A percentile compares a stretch with the other conserved stretches of the same genome.
Conservation (phyloP, 1,140 invertebrate genomes). For the Drosophila albomicans region DNA sequence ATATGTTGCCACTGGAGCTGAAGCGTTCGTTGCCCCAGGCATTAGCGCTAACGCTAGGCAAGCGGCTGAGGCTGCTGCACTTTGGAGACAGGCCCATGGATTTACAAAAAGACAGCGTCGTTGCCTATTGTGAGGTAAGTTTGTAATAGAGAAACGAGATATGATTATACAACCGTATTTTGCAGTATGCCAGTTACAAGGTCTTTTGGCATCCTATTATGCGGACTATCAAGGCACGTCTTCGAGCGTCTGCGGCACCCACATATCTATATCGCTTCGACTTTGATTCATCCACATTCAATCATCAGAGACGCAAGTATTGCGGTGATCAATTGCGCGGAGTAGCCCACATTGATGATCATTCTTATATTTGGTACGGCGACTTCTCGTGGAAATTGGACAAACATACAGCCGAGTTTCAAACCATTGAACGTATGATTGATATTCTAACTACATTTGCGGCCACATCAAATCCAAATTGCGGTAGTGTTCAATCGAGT, state of each 20-base stretch:
- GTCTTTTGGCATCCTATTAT: slow-evolving; percentile 85
- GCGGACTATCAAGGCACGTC: slow-evolving; percentile 59
- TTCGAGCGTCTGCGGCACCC: slow-evolving; percentile 50
- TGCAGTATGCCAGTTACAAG: slow-evolving; percentile 80
- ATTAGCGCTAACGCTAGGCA: slow-evolving; percentile 46
- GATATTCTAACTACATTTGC: slow-evolving; percentile 85
- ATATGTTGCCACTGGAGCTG: slow-evolving; percentile 58
- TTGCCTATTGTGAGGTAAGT: slow-evolving; percentile 69
- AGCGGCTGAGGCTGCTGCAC: slow-evolving; percentile 55
- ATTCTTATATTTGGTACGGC: slow-evolving; percentile 88
- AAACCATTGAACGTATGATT: slow-evolving; percentile 85
- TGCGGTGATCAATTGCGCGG: slow-evolving; percentile 83
- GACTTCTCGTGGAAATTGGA: slow-evolving; percentile 84
- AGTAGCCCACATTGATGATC: slow-evolving; percentile 88
- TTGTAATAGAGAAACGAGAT: background rate
- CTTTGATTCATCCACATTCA: slow-evolving; percentile 77
- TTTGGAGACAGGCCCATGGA: slow-evolving; percentile 54
- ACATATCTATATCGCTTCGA: slow-evolving; percentile 85
- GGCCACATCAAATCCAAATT: slow-evolving; percentile 78
- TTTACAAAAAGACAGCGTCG: slow-evolving; percentile 45
- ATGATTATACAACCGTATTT: background rate
- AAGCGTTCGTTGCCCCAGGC: slow-evolving; percentile 55
- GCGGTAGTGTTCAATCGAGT: slow-evolving; percentile 33
- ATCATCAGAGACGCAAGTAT: slow-evolving; percentile 75
- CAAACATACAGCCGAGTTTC: slow-evolving; percentile 69